Percentiles rank a stretch among this genome's conserved stretches.
Conservation (phyloP, 1,140 invertebrate species). For the Thalassaphorura encarpata region DNA sequence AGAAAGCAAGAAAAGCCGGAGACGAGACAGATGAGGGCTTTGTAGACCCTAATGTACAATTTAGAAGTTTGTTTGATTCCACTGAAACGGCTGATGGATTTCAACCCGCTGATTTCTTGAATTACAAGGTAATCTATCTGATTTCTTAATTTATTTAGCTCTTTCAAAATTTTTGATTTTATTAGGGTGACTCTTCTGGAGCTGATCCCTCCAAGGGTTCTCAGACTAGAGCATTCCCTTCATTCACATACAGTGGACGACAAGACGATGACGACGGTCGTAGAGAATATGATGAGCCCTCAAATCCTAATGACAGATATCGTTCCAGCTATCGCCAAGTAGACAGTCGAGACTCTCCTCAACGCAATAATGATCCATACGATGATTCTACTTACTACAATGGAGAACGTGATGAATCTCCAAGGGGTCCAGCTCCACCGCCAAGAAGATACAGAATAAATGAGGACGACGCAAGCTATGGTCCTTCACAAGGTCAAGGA, state of each 20-base stretch:
- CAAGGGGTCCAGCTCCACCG: neutral
- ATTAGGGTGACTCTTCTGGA: constrained; percentile 19
- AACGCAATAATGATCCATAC: constrained; percentile 7
- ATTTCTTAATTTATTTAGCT: neutral
- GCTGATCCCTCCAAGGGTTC: constrained; percentile 25
- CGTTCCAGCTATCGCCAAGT: constrained; percentile 28
- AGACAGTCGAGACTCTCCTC: neutral
- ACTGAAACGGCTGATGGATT: constrained; percentile 21
- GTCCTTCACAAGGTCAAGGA: neutral
- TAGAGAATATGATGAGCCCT: neutral
- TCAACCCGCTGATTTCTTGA: constrained; percentile 28
- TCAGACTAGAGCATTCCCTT: constrained; percentile 27
- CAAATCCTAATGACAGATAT: constrained; percentile 9
- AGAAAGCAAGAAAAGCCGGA: constrained; percentile 7
- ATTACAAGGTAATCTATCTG: constrained; percentile 15
- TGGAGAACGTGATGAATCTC: constrained; percentile 15
- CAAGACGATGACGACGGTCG: constrained; percentile 10
- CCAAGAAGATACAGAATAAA: constrained; percentile 1
- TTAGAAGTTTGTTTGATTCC: constrained; percentile 28
- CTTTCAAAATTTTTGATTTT: neutral
- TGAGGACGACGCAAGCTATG: neutral
- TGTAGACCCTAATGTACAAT: constrained; percentile 31
- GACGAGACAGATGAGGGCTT: constrained; percentile 21
- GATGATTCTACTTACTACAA: constrained; percentile 12
- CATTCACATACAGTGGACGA: constrained; percentile 29